A percentile compares a stretch with the other conserved stretches of the same genome.
Evolutionary conservation across 2,888 invertebrate species (phyloP).

Genomic region (Tinea pellionella): DNA sequence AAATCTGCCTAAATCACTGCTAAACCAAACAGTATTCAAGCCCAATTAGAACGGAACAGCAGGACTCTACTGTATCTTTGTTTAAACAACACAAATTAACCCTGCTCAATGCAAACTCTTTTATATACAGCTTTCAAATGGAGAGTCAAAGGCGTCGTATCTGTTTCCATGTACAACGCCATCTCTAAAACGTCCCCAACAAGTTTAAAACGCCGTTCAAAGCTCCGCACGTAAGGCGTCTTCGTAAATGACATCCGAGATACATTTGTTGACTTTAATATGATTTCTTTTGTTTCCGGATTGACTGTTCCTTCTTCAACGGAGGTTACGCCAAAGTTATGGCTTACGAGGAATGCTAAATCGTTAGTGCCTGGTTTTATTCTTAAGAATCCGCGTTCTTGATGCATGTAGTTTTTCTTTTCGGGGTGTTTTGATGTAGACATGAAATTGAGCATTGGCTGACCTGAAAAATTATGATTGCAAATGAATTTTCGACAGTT

Average conservation of each 20-base stretch:
- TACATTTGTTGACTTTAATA: conserved; percentile 56
- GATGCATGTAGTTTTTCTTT: conserved; percentile 69
- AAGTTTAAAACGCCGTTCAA: conserved; percentile 46
- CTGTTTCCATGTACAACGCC: conserved; percentile 65
- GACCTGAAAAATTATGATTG: conserved; percentile 64
- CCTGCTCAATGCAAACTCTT: conserved; percentile 24
- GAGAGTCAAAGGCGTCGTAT: conserved; percentile 58
- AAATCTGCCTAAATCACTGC: no score
- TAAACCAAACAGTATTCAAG: no score
- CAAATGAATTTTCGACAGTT: no score
- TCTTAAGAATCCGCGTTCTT: conserved; percentile 72
- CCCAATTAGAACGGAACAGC: no score
- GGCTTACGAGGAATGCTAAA: conserved; percentile 66
- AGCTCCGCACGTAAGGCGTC: conserved; percentile 57
- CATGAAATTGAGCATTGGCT: conserved; percentile 70
- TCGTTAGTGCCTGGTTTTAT: conserved; percentile 65
- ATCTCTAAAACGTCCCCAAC: conserved; percentile 45
- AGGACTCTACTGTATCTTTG: no score
- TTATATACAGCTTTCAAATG: conserved; percentile 66
- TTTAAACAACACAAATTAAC: no score
- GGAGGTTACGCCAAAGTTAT: conserved; percentile 72
- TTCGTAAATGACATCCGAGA: conserved; percentile 63
- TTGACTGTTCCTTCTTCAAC: conserved; percentile 68
- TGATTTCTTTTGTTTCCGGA: conserved; percentile 47
- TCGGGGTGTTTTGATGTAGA: conserved; percentile 64